Percentiles rank a stretch among this genome's conserved stretches.
Evolutionary conservation across 2,797 vertebrate species (phyloP).

Genomic region (Podarcis lilfordi): DNA sequence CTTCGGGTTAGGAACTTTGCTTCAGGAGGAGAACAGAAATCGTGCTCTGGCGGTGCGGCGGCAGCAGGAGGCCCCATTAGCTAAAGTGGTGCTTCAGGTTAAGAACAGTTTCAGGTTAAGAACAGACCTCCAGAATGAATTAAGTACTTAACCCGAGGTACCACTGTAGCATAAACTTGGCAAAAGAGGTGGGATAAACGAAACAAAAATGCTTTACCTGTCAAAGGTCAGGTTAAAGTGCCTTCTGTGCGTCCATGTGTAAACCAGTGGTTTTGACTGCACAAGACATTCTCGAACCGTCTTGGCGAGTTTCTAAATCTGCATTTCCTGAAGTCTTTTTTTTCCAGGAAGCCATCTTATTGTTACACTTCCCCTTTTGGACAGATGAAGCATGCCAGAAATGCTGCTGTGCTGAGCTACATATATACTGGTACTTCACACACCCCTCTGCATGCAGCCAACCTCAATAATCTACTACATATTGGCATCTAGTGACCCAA

Average conservation of each 20-base stretch:
- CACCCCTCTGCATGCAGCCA: neutral
- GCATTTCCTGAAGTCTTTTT: slow-evolving; percentile 50
- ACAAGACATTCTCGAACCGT: slow-evolving; percentile 17
- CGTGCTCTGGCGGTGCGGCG: too few species aligned
- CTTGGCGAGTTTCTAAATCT: slow-evolving; percentile 57
- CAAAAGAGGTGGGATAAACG: too few species aligned
- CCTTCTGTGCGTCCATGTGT: neutral
- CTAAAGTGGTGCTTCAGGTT: too few species aligned
- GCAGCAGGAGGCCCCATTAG: too few species aligned
- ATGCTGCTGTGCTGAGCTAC: neutral
- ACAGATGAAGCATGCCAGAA: neutral
- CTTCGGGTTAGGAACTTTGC: too few species aligned
- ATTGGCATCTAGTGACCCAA: neutral
- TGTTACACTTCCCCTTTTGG: slow-evolving; percentile 59
- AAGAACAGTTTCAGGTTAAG: too few species aligned
- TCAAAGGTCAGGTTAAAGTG: too few species aligned
- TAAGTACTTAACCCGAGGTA: too few species aligned
- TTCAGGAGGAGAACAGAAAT: too few species aligned
- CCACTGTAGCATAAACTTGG: too few species aligned
- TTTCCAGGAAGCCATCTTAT: neutral
- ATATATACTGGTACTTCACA: neutral
- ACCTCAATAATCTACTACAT: neutral
- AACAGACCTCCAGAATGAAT: too few species aligned
- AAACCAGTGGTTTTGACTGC: neutral
- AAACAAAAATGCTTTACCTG: too few species aligned